Evolutionary conservation across 2,888 invertebrate species (phyloP), one percentile per base, ranked within the genome.

Genomic region (Unio pictorum): DNA sequence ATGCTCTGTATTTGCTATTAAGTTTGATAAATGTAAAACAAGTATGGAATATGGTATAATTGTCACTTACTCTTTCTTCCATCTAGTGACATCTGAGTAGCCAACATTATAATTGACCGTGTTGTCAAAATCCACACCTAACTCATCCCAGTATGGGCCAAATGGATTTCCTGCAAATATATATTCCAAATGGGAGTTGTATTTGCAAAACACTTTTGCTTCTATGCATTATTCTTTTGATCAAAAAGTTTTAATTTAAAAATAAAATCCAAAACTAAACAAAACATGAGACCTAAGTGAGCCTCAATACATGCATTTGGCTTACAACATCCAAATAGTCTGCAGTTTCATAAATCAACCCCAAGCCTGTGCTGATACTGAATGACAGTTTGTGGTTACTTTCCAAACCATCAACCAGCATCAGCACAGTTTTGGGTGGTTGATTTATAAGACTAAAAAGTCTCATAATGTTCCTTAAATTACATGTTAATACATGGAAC

Each of bases 101-200:
- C 76, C 74, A n/a, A 83, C 67, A 45, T 72, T 62, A 73, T 81
- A 82, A 28, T 79, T 71, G 5, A 83, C 73, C 61, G 79, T 78
- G 20, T 72, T 72, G 65, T 82, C 86, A 83, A 89, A 89, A 64
- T 89, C 85, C 17, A 89, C 83, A 63, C 81, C 81, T 7, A 89
- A 75, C 11, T 85, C 88, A 82, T 87, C 85, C 89, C 89, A 89
- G 71, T 89, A 89, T 55, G 86, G 85, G 4, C 85, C 86, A 78
- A 89, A 89, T 30, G 89, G 89, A 76, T 85, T 86, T 17, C 89
- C 87, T 86, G 66, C 6, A 72, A 63, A 65, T 4, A 55, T 20
- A 23, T 4, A 54, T 23, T 2, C 55, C 4, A 2, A 45, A 45
- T 0, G 11, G 45, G 45, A 45, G 34, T 34, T 34, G 34, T 34